phyloP scores from a whole-genome alignment of 2,113 vertebrate genomes.

The Tachysurus fulvidraco region DNA sequence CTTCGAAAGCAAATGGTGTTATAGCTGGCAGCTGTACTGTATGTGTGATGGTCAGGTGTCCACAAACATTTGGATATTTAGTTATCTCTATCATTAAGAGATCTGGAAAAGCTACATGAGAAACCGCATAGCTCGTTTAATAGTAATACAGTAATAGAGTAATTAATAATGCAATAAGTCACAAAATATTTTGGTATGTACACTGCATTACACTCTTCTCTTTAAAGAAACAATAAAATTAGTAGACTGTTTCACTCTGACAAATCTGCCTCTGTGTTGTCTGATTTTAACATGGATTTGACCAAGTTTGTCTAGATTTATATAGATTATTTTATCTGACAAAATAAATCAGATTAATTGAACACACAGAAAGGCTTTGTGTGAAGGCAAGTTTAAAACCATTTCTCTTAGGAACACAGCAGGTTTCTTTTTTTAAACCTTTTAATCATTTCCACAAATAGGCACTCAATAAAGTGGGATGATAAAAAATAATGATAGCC shows the following conservation, averaged over 20 bases:
- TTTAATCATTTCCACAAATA: slow-evolving; percentile 27
- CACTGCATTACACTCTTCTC: not conserved
- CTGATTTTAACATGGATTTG: not conserved
- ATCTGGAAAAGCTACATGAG: not conserved
- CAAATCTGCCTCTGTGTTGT: not conserved
- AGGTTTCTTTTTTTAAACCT: slow-evolving; percentile 31
- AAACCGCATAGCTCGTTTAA: not conserved
- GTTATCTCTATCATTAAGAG: not conserved
- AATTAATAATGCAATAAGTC: too few species aligned
- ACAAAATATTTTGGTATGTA: too few species aligned
- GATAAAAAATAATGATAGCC: slow-evolving; percentile 6
- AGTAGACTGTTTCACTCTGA: not conserved
- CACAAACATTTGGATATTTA: not conserved
- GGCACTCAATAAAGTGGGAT: slow-evolving; percentile 6
- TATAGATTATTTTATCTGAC: not conserved
- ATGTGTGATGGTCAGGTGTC: not conserved
- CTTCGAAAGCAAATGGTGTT: not conserved
- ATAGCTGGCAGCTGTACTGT: not conserved
- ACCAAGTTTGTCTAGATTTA: not conserved
- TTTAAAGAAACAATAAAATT: not conserved
- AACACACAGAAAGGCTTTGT: slow-evolving; percentile 38
- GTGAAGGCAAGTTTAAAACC: not conserved
- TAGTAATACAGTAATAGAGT: not conserved
- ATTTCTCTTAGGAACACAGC: not conserved
- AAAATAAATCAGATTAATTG: not conserved